Percentiles rank a stretch among this genome's conserved stretches.
Evolutionary conservation across 2,113 vertebrate species (phyloP).

Genomic region (Phyllostomus hastatus): DNA sequence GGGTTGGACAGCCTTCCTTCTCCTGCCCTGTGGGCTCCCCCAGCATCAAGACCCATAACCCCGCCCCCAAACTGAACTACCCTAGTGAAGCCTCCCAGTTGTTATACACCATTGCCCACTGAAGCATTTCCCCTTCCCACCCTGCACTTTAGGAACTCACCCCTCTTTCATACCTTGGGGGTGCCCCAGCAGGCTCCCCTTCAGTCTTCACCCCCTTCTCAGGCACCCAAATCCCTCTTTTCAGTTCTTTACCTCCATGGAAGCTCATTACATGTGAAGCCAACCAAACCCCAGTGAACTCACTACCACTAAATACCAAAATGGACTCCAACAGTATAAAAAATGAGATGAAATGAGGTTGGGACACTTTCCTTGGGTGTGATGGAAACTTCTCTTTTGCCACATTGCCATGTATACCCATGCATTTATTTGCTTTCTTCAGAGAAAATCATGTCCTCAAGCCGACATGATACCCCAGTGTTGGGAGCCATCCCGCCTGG

Average conservation of each 20-base stretch:
- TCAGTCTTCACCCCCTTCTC: background rate
- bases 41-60: background rate
- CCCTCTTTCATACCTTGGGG: background rate
- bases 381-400: no score
- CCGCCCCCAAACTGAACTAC: background rate
- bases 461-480: background rate
- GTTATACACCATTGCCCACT: no score
- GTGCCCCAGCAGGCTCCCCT: background rate
- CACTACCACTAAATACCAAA: background rate
- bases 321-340: background rate
- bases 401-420: background rate
- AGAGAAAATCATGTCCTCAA: background rate
- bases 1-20: background rate
- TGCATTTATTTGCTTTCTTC: background rate
- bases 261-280: background rate
- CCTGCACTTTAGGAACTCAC: no score
- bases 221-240: no score
- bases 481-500: no score
- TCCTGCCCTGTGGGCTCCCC: background rate
- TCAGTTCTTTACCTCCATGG: background rate
- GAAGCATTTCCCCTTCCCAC: background rate
- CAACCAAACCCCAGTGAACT: background rate
- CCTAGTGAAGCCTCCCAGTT: background rate
- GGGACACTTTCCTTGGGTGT: background rate
- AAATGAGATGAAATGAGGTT: background rate